Evolutionary conservation across 2,113 vertebrate genomes (phyloP).

Genomic region (Megaceryle maxima): DNA sequence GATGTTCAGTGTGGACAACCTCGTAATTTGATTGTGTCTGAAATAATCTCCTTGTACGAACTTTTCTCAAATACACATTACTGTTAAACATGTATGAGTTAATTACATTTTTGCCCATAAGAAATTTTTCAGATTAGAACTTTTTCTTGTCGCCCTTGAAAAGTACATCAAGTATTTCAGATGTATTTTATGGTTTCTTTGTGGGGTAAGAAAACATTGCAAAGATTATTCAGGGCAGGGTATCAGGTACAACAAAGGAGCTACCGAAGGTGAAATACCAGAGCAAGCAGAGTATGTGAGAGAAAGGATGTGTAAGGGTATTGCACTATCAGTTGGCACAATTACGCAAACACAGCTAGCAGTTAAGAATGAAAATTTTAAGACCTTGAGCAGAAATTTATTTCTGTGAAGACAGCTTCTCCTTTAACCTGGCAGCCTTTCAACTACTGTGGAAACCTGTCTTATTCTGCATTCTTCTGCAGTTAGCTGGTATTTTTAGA

Average conservation of each 20-base stretch:
- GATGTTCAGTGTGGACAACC: not conserved
- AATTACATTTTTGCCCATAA: not conserved
- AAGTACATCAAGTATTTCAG: not conserved
- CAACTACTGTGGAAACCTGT: conserved; percentile 29
- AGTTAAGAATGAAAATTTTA: conserved; percentile 12
- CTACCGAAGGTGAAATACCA: not conserved
- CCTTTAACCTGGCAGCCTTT: conserved; percentile 27
- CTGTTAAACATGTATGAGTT: not conserved
- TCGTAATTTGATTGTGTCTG: not conserved
- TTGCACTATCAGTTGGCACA: not conserved
- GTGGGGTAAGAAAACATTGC: not conserved
- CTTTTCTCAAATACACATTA: not conserved
- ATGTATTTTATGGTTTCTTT: not conserved
- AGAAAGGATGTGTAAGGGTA: not conserved
- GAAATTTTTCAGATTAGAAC: not conserved
- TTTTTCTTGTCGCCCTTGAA: not conserved
- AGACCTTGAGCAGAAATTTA: conserved; percentile 6
- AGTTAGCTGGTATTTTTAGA: conserved; percentile 48
- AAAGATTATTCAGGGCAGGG: not conserved
- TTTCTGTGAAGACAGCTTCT: conserved; percentile 1
- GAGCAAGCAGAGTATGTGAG: not conserved
- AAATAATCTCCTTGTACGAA: not conserved
- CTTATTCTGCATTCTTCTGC: conserved; percentile 53
- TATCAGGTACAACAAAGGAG: not conserved
- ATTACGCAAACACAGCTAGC: conserved; percentile 2